Evolutionary conservation across 1,140 invertebrate species (phyloP).

Genomic region (Drosophila nannoptera): DNA sequence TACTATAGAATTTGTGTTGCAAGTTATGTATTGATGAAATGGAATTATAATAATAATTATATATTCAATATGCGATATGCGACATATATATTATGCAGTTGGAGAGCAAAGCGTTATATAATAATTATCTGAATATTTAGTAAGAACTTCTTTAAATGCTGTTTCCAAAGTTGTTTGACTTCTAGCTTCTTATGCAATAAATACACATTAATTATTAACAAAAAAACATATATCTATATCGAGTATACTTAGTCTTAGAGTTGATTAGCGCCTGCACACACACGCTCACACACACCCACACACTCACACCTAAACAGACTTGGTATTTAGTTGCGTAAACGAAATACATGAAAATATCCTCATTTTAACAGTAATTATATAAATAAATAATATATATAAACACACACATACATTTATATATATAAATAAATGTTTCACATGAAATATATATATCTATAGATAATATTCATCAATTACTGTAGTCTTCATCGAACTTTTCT

Average conservation of each 20-base stretch:
- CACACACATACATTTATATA: constrained; percentile 49
- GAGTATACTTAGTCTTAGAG: constrained; percentile 42
- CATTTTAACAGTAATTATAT: constrained; percentile 54
- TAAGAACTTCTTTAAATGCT: constrained; percentile 40
- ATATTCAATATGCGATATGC: constrained; percentile 17
- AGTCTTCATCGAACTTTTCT: constrained; percentile 46
- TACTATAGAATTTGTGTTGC: constrained; percentile 35
- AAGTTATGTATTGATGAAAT: constrained; percentile 18
- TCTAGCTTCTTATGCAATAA: constrained; percentile 68
- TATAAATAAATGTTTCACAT: constrained; percentile 68
- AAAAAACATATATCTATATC: constrained; percentile 51
- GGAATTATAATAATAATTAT: constrained; percentile 30
- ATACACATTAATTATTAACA: constrained; percentile 49
- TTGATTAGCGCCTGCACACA: constrained; percentile 60
- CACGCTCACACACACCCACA: constrained; percentile 43
- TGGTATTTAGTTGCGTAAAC: constrained; percentile 49
- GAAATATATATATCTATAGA: constrained; percentile 53
- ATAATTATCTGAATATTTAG: constrained; percentile 28
- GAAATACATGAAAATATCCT: constrained; percentile 34
- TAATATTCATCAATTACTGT: constrained; percentile 52
- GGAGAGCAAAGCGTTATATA: constrained; percentile 28
- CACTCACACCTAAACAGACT: constrained; percentile 35
- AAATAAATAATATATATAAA: constrained; percentile 38
- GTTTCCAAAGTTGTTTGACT: constrained; percentile 52
- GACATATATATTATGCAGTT: constrained; percentile 21